Evolutionary conservation across 2,797 vertebrate genomes (phyloP).

Genomic region (Tenualosa ilisha): DNA sequence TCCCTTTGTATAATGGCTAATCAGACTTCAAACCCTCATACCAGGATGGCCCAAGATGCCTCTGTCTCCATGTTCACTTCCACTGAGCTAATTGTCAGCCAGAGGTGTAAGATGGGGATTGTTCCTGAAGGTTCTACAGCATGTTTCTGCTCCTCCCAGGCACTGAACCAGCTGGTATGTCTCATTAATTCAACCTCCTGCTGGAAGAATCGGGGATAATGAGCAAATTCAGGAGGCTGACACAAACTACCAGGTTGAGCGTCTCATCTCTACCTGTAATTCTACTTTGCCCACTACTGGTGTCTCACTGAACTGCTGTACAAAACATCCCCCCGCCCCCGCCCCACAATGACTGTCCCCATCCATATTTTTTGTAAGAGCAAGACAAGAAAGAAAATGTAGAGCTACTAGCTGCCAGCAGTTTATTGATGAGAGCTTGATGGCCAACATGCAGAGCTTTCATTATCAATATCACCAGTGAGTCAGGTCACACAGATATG

Average conservation of each 20-base stretch:
- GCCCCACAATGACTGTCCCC: too few relatives aligned
- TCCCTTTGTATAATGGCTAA: not conserved
- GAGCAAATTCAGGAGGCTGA: slow-evolving; percentile 1
- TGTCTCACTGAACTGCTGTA: not conserved
- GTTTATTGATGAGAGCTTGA: slow-evolving; percentile 63
- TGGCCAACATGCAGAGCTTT: slow-evolving; percentile 48
- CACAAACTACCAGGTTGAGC: slow-evolving; percentile 2
- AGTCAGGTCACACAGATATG: slow-evolving; percentile 8
- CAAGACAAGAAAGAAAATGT: not conserved
- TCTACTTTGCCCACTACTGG: not conserved
- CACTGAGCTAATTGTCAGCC: slow-evolving; percentile 13
- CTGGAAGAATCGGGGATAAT: slow-evolving; percentile 3
- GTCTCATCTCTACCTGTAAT: not conserved
- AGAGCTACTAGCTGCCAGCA: slow-evolving; percentile 77
- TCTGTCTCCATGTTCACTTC: not conserved
- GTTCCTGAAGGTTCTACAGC: not conserved
- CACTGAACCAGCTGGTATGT: not conserved
- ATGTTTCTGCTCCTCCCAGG: not conserved
- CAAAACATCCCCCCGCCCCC: not conserved
- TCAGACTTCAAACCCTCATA: slow-evolving; percentile 2
- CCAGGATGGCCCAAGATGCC: not conserved
- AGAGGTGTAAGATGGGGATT: slow-evolving; percentile 16
- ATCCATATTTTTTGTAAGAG: not conserved
- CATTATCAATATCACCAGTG: slow-evolving; percentile 35
- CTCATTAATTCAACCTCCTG: slow-evolving; percentile 18